phyloP scores from a whole-genome alignment of 2,797 vertebrate species.

The Carduelis carduelis region DNA sequence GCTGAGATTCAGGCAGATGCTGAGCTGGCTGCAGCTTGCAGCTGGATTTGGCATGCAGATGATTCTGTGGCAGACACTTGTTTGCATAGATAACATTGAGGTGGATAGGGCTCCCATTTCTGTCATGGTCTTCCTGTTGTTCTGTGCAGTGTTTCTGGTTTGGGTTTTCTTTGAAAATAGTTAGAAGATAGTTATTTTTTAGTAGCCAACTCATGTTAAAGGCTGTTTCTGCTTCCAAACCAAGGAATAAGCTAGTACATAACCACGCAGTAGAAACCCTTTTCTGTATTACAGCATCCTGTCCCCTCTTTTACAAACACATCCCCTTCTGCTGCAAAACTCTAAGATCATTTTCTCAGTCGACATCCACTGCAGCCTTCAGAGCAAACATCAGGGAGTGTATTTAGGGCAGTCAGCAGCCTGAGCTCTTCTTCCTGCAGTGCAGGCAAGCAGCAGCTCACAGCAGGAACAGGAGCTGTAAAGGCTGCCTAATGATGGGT shows the following conservation, averaged over 20 bases:
- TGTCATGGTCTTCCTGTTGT: not conserved
- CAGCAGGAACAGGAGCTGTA: not conserved
- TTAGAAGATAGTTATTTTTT: not conserved
- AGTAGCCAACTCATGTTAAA: not conserved
- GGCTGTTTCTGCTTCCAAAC: not conserved
- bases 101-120: not conserved
- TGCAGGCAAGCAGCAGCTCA: not conserved
- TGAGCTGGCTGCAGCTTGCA: not conserved
- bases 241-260: not conserved
- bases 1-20: not conserved
- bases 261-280: not conserved
- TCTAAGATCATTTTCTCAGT: not conserved
- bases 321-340: not conserved
- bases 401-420: not conserved
- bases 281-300: not conserved
- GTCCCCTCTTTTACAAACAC: not conserved
- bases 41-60: not conserved
- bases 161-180: not conserved
- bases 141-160: not conserved
- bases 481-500: not conserved
- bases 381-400: not conserved
- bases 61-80: not conserved
- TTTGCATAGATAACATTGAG: not conserved
- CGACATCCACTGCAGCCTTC: not conserved
- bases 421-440: not conserved